phyloP scores from a whole-genome alignment of 2,113 vertebrate species.

The Trichechus manatus region DNA sequence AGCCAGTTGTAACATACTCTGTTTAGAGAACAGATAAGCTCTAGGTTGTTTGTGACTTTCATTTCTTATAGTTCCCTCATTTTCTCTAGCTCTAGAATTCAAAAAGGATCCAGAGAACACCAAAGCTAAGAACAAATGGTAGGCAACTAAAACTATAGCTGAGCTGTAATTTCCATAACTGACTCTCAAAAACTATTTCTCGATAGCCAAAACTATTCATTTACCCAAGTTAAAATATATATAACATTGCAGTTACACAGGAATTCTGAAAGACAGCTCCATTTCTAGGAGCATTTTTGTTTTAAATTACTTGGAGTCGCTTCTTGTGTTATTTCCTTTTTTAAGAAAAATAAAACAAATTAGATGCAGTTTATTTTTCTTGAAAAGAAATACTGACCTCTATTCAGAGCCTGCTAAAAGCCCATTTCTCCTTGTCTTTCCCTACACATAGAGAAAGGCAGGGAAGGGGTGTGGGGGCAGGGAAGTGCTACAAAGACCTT shows the following conservation, averaged over 20 bases:
- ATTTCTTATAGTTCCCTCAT: background rate
- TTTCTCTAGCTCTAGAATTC: constrained; percentile 19
- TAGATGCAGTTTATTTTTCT: constrained; percentile 65
- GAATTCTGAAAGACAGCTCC: constrained; percentile 30
- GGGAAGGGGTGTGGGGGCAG: background rate
- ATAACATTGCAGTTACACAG: background rate
- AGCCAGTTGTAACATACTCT: background rate
- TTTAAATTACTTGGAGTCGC: constrained; percentile 50
- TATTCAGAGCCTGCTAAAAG: constrained; percentile 51
- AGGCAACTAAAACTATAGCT: constrained; percentile 20
- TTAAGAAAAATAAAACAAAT: constrained; percentile 56
- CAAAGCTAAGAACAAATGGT: background rate
- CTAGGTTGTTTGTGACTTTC: background rate
- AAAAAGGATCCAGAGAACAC: background rate
- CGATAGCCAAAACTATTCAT: constrained; percentile 7
- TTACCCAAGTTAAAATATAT: constrained; percentile 28
- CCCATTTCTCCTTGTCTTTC: constrained; percentile 35
- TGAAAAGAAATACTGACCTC: constrained; percentile 62
- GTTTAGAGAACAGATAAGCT: constrained; percentile 35
- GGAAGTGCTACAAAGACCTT: constrained; percentile 62
- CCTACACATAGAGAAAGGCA: constrained; percentile 20
- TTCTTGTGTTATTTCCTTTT: background rate
- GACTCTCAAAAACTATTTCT: constrained; percentile 43
- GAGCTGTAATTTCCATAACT: background rate
- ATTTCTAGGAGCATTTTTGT: constrained; percentile 48